Conservation (phyloP, 1,140 invertebrate species). For the Heliothis virescens region DNA sequence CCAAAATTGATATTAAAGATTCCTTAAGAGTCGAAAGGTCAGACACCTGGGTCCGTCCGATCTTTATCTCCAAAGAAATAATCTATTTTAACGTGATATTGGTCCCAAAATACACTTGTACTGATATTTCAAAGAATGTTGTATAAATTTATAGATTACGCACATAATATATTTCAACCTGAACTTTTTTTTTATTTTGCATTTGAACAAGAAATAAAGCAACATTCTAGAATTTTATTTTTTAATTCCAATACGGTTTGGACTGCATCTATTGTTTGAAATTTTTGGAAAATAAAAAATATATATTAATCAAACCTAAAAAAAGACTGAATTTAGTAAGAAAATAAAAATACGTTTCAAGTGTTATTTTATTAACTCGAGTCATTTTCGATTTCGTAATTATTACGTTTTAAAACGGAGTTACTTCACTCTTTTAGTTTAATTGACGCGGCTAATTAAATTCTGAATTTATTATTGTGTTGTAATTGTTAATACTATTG, state of each 20-base stretch:
- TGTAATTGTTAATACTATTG: neutral
- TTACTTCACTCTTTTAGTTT: conserved; percentile 1
- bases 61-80: conserved; percentile 14
- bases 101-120: conserved; percentile 4
- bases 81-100: conserved; percentile 1
- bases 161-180: neutral
- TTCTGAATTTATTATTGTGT: neutral
- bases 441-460: conserved; percentile 15
- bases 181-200: too few species aligned
- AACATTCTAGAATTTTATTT: too few species aligned
- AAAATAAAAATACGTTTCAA: neutral
- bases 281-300: too few species aligned
- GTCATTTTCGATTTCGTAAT: neutral
- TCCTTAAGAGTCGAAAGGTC: conserved; percentile 15
- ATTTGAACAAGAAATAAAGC: too few species aligned
- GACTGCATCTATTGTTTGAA: too few species aligned
- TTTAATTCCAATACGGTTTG: too few species aligned
- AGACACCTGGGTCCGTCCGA: neutral
- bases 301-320: too few species aligned
- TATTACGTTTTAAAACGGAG: neutral
- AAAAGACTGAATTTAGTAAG: too few species aligned
- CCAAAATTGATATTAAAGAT: conserved; percentile 16
- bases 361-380: neutral
- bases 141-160: neutral
- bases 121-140: neutral